Evolutionary conservation across 2,888 invertebrate genomes (phyloP).

Genomic region (Sesia bembeciformis): DNA sequence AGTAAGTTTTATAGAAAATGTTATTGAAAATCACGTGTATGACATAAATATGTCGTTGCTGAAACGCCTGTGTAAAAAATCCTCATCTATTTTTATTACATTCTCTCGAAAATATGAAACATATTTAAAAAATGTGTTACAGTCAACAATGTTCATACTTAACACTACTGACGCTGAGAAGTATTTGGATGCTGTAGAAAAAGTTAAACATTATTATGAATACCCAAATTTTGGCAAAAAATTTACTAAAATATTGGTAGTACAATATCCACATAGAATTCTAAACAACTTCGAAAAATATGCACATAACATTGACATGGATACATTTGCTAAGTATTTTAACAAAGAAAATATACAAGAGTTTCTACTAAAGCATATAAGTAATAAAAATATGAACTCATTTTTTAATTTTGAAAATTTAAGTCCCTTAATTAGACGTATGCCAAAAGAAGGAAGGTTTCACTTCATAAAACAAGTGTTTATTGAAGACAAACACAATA

Average conservation of each 20-base stretch:
- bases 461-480: slow-evolving; percentile 37
- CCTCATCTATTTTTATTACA: slow-evolving; percentile 24
- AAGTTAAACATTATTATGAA: slow-evolving; percentile 1
- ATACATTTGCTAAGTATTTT: slow-evolving; percentile 38
- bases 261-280: slow-evolving; percentile 27
- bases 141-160: slow-evolving; percentile 17
- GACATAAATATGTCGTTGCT: slow-evolving; percentile 18
- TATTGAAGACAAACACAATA: slow-evolving; percentile 24
- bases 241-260: slow-evolving; percentile 33
- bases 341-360: slow-evolving; percentile 30
- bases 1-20: slow-evolving; percentile 27
- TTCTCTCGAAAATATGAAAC: slow-evolving; percentile 5
- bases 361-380: slow-evolving; percentile 26
- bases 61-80: slow-evolving; percentile 34
- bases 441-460: slow-evolving; percentile 34
- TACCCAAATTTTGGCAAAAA: slow-evolving; percentile 24
- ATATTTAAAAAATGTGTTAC: slow-evolving; percentile 7
- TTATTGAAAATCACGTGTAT: slow-evolving; percentile 17
- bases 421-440: slow-evolving; percentile 26
- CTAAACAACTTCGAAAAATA: slow-evolving; percentile 33
- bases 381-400: slow-evolving; percentile 3
- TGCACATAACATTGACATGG: slow-evolving; percentile 22
- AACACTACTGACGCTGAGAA: slow-evolving; percentile 16
- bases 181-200: slow-evolving; percentile 31
- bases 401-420: slow-evolving; percentile 24